Evolutionary conservation across 2,113 vertebrate species (phyloP).

Genomic region (Lagopus leucura): DNA sequence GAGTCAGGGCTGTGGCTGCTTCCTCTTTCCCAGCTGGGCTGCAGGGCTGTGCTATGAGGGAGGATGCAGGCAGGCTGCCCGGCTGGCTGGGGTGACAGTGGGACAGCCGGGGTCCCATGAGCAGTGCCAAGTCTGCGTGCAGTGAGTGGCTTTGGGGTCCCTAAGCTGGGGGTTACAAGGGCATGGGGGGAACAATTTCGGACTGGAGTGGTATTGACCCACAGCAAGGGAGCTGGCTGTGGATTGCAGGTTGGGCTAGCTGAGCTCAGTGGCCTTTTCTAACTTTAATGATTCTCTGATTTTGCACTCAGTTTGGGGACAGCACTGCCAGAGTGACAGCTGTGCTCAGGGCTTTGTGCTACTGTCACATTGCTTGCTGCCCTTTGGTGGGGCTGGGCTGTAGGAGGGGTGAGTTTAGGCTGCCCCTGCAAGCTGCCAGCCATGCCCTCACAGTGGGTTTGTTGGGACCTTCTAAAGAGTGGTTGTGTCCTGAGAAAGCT

Average conservation of each 20-base stretch:
- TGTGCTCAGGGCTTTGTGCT: background rate
- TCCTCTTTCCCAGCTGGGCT: background rate
- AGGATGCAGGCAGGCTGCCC: background rate
- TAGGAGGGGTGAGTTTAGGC: background rate
- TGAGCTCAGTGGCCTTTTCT: background rate
- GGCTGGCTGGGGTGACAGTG: background rate
- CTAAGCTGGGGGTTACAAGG: background rate
- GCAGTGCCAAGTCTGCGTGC: fast-evolving
- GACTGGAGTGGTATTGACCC: fast-evolving
- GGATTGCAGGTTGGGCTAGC: no score
- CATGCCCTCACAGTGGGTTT: background rate
- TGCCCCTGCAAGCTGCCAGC: background rate
- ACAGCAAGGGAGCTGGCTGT: background rate
- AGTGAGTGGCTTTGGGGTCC: background rate
- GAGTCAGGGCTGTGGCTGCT: background rate
- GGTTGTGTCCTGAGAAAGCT: background rate
- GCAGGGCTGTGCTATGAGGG: background rate
- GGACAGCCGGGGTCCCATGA: background rate
- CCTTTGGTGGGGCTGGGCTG: fast-evolving
- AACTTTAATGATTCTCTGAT: background rate
- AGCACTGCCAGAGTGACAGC: background rate
- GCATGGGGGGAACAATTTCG: fast-evolving
- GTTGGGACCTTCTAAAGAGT: background rate
- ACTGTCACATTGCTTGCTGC: background rate
- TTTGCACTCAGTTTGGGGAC: background rate